A percentile compares a stretch with the other conserved stretches of the same genome.
These are phyloP conservation scores for Loxodonta africana DNA, from an alignment of 2,113 vertebrate species.

Conservation along the genomic window DNA sequence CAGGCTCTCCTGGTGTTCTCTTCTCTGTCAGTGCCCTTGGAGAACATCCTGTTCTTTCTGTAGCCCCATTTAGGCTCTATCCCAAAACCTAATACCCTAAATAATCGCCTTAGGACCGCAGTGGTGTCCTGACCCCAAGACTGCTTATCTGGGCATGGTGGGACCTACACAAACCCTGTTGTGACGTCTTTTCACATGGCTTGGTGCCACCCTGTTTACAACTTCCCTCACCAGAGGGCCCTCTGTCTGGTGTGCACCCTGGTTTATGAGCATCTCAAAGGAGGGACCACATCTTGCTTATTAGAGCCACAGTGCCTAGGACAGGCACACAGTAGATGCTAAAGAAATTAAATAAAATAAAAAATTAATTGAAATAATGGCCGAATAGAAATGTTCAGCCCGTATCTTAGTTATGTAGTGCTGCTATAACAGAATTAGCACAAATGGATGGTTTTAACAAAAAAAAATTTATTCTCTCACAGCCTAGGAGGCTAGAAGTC, in stretches of 20 bases:
- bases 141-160: not conserved
- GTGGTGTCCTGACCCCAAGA: fast-evolving
- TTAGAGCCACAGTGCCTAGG: not conserved
- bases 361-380: not conserved
- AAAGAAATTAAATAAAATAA: not conserved
- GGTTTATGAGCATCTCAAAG: not conserved
- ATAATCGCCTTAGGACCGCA: not conserved
- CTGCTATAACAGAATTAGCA: too few relatives aligned
- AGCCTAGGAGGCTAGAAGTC: too few relatives aligned
- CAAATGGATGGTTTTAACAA: too few relatives aligned
- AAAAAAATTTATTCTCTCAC: too few relatives aligned
- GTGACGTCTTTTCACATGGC: fast-evolving
- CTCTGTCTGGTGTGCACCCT: fast-evolving
- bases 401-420: too few relatives aligned
- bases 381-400: not conserved
- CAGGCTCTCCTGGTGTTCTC: too few relatives aligned
- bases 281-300: too few relatives aligned
- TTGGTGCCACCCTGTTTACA: not conserved
- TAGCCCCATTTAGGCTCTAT: not conserved
- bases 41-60: not conserved
- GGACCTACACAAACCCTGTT: too few relatives aligned
- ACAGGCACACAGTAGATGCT: not conserved
- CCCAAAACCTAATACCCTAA: not conserved
- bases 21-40: not conserved
- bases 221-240: not conserved